Percentiles rank a stretch among this genome's conserved stretches.
Evolutionary conservation across 2,797 vertebrate genomes (phyloP).

Genomic region (Siniperca undulata): DNA sequence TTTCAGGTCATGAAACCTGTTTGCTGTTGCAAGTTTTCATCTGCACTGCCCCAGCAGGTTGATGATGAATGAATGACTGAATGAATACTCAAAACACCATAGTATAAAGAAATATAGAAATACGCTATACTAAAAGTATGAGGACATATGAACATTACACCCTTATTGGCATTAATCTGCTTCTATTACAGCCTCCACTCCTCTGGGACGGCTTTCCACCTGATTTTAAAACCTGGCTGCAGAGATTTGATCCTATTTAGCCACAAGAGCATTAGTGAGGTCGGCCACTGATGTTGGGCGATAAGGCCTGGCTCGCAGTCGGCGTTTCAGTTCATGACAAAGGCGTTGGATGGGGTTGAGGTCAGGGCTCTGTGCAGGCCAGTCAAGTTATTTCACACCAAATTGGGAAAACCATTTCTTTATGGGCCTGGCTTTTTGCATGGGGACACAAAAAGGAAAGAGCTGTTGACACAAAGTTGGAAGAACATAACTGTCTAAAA

Average conservation of each 20-base stretch:
- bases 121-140: neutral
- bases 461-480: neutral
- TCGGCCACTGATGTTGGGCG: too few species aligned
- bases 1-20: constrained; percentile 8
- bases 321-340: neutral
- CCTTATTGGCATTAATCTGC: neutral
- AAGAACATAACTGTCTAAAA: too few species aligned
- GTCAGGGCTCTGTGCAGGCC: neutral
- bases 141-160: neutral
- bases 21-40: neutral
- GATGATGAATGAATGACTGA: neutral
- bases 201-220: neutral
- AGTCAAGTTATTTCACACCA: too few species aligned
- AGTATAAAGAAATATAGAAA: neutral
- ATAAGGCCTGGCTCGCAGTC: neutral
- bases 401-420: neutral
- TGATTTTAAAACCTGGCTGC: neutral
- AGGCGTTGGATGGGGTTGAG: too few species aligned
- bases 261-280: neutral
- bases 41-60: neutral
- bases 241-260: neutral
- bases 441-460: neutral
- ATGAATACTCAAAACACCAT: neutral
- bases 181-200: neutral
- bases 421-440: neutral